Evolutionary conservation across 2,797 vertebrate genomes (phyloP).

Genomic region (Jordanella pulchra): DNA sequence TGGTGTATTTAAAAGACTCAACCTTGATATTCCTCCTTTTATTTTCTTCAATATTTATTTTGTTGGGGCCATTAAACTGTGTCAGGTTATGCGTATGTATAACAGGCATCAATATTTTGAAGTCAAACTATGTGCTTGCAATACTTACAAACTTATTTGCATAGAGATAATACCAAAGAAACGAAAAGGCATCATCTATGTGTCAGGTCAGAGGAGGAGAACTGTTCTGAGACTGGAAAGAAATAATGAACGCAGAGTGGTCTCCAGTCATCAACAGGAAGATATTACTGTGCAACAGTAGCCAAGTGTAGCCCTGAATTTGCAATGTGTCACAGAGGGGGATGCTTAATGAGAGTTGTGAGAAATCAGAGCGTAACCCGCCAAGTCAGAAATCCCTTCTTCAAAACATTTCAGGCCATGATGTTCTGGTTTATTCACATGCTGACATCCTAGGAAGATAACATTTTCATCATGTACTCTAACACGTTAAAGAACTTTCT

Average conservation of each 20-base stretch:
- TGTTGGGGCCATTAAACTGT: neutral
- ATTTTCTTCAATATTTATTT: no score
- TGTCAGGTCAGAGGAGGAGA: neutral
- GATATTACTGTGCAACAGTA: slow-evolving; percentile 5
- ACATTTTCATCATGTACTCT: slow-evolving; percentile 11
- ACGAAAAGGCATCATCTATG: neutral
- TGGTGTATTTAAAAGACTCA: neutral
- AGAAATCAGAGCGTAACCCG: slow-evolving; percentile 4
- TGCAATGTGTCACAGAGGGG: neutral
- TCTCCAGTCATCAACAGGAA: slow-evolving; percentile 33
- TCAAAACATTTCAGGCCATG: slow-evolving; percentile 8
- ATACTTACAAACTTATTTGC: neutral
- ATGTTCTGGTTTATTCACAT: slow-evolving; percentile 10
- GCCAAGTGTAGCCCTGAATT: neutral
- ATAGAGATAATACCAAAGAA: neutral
- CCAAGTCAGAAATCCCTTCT: neutral
- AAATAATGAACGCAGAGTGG: slow-evolving; percentile 34
- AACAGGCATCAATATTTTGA: neutral
- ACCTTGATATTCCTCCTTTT: no score
- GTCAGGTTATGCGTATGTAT: neutral
- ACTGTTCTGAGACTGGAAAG: neutral
- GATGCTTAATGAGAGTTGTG: neutral
- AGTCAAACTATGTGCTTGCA: slow-evolving; percentile 3
- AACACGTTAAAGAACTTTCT: slow-evolving; percentile 10
- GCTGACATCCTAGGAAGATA: neutral